Conservation (phyloP, 2,888 invertebrate species). For the Tinea pellionella region DNA sequence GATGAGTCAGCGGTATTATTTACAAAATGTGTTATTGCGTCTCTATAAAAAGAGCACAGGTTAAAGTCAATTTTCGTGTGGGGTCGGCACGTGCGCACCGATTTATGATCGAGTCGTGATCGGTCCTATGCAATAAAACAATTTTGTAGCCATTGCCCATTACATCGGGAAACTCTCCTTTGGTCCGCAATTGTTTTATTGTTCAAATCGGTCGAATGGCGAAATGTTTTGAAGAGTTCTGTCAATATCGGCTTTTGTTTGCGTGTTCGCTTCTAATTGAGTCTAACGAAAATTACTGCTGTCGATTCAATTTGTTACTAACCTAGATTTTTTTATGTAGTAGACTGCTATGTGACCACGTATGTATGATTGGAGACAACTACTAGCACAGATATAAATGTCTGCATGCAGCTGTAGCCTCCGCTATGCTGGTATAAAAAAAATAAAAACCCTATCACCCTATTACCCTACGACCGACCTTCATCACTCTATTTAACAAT, state of each 20-base stretch:
- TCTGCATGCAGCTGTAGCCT: no score
- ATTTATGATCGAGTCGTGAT: slow-evolving; percentile 42
- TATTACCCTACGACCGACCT: no score
- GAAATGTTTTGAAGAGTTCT: background rate
- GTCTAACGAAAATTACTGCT: background rate
- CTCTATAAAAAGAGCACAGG: slow-evolving; percentile 37
- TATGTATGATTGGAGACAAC: no score
- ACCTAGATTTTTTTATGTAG: no score
- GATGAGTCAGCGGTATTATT: background rate
- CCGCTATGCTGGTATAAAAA: no score
- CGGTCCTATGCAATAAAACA: slow-evolving; percentile 33
- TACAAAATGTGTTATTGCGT: slow-evolving; percentile 33
- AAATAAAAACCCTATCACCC: no score
- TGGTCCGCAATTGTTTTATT: slow-evolving; percentile 26
- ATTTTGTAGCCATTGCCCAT: slow-evolving; percentile 9
- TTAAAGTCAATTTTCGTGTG: slow-evolving; percentile 44
- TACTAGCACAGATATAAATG: no score
- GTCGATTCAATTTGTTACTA: background rate
- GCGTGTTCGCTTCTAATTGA: background rate
- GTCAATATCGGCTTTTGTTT: background rate
- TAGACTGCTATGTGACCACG: no score
- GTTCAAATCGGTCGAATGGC: slow-evolving; percentile 10
- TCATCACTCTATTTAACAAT: no score
- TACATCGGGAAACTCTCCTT: background rate
- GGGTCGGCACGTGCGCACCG: slow-evolving; percentile 31